Conservation (phyloP, 2,113 vertebrate species). For the Osmerus eperlanus region DNA sequence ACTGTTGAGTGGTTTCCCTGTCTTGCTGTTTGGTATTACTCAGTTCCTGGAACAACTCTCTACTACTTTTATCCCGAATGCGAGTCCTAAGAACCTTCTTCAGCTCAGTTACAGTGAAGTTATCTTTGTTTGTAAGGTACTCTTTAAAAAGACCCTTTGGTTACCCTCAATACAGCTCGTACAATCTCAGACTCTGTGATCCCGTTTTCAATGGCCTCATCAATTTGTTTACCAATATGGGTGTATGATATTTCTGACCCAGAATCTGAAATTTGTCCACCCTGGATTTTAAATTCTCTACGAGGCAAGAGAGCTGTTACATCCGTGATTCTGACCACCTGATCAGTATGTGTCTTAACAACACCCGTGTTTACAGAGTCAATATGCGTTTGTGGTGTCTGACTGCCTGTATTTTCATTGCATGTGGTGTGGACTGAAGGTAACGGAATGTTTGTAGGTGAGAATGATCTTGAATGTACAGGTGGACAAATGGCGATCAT, state of each 20-base stretch:
- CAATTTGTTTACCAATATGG: slow-evolving; percentile 1
- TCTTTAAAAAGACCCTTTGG: too few species aligned
- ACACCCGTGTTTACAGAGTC: not conserved
- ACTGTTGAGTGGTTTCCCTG: too few species aligned
- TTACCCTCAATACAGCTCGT: too few species aligned
- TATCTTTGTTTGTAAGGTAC: too few species aligned
- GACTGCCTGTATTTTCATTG: not conserved
- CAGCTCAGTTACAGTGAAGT: too few species aligned
- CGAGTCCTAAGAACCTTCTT: too few species aligned
- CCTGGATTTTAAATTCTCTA: slow-evolving; percentile 15
- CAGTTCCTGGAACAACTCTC: too few species aligned
- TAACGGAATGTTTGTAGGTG: not conserved
- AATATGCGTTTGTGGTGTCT: not conserved
- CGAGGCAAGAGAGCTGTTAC: not conserved
- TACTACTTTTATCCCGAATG: too few species aligned
- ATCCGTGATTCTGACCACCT: slow-evolving; percentile 2
- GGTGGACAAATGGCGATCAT: not conserved
- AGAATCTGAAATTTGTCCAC: slow-evolving; percentile 22
- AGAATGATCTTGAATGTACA: not conserved
- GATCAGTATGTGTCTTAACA: not conserved
- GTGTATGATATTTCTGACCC: slow-evolving; percentile 4
- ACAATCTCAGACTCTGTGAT: not conserved
- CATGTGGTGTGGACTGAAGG: not conserved
- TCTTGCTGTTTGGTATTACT: too few species aligned
- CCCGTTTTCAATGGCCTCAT: not conserved